Conservation (phyloP, 1,140 invertebrate genomes). For the Drosophila lacteicornis region DNA sequence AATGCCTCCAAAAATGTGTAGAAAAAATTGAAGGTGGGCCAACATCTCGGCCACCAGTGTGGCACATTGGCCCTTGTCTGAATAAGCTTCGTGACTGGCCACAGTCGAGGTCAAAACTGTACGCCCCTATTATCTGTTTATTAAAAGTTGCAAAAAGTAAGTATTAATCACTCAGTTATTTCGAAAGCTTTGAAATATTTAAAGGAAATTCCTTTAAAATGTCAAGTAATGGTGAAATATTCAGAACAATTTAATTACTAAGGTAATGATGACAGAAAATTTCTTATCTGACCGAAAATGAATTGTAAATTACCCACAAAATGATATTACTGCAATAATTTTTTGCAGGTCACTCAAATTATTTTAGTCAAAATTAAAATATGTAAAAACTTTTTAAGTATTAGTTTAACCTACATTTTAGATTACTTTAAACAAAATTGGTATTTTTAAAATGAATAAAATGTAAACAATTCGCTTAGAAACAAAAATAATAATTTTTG, state of each 20-base stretch:
- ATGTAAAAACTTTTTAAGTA: too few relatives aligned
- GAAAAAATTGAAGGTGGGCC: conserved; percentile 19
- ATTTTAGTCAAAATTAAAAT: too few relatives aligned
- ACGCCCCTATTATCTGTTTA: background rate
- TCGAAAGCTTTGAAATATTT: background rate
- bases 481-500: too few relatives aligned
- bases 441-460: too few relatives aligned
- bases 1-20: conserved; percentile 33
- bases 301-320: background rate
- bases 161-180: background rate
- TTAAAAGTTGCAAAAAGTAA: background rate
- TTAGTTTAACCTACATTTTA: too few relatives aligned
- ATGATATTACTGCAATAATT: background rate
- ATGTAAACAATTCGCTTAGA: too few relatives aligned
- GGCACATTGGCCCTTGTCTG: conserved; percentile 44
- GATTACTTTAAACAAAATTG: too few relatives aligned
- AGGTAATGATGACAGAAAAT: background rate
- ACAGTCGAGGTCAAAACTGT: conserved; percentile 12
- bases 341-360: background rate
- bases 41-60: conserved; percentile 33
- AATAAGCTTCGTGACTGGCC: conserved; percentile 4
- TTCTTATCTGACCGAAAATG: background rate
- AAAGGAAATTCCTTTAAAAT: background rate
- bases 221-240: background rate
- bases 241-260: background rate